Evolutionary conservation across 1,140 invertebrate species (phyloP).

Genomic region (Aphaenogaster ashmeadi): DNA sequence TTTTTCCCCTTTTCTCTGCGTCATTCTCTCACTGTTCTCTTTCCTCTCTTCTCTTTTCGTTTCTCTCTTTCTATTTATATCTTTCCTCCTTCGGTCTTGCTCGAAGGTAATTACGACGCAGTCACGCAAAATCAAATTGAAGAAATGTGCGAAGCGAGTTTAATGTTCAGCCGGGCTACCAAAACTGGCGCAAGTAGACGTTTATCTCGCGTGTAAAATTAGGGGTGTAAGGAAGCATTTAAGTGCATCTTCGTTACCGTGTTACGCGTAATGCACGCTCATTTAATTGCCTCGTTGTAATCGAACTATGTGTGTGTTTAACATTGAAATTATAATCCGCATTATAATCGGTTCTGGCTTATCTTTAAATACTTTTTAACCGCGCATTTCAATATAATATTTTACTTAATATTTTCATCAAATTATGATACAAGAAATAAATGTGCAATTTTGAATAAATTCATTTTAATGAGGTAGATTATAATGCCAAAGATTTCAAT

Average conservation of each 20-base stretch:
- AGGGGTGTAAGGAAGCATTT: conserved; percentile 60
- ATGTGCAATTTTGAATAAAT: neutral
- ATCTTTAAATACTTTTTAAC: neutral
- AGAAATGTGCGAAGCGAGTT: conserved; percentile 59
- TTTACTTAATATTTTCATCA: neutral
- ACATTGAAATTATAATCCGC: conserved; percentile 11
- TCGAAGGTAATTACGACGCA: conserved; percentile 57
- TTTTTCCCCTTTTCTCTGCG: neutral
- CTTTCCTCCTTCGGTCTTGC: conserved; percentile 21
- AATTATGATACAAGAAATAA: conserved; percentile 7
- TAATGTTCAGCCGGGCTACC: conserved; percentile 44
- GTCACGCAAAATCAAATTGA: conserved; percentile 66
- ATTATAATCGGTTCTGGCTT: neutral
- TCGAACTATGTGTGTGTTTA: neutral
- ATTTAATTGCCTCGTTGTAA: conserved; percentile 42
- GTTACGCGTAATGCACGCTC: conserved; percentile 46
- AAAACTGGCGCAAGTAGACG: conserved; percentile 34
- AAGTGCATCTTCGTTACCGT: conserved; percentile 50
- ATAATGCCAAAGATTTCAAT: conserved; percentile 51
- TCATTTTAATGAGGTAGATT: conserved; percentile 38
- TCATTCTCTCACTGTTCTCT: neutral
- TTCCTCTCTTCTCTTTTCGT: neutral
- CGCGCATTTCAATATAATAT: neutral
- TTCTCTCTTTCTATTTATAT: neutral
- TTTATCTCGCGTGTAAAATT: conserved; percentile 61